phyloP scores from a whole-genome alignment of 2,888 invertebrate species.

The Malthinus flaveolus region DNA sequence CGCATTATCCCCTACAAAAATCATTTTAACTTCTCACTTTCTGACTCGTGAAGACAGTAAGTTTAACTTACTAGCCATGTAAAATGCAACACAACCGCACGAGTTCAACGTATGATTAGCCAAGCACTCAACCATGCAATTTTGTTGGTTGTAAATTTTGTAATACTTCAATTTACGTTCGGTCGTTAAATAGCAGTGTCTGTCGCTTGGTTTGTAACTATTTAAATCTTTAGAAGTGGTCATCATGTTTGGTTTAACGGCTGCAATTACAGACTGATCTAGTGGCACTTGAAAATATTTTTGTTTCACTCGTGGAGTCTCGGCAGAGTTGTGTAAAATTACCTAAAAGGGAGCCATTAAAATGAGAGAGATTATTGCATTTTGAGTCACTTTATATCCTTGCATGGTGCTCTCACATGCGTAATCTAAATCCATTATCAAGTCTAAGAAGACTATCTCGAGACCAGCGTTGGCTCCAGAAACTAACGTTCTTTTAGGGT shows the following conservation, averaged over 20 bases:
- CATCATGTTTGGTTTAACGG: constrained; percentile 37
- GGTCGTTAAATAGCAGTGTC: constrained; percentile 38
- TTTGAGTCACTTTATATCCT: too few relatives aligned
- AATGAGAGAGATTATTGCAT: too few relatives aligned
- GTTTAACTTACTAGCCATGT: constrained; percentile 39
- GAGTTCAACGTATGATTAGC: constrained; percentile 34
- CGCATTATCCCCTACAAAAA: constrained; percentile 3
- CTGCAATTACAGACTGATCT: constrained; percentile 33
- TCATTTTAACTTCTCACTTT: not conserved
- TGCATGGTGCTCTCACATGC: not conserved
- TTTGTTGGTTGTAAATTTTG: constrained; percentile 38
- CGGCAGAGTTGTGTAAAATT: constrained; percentile 43
- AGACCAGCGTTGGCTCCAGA: constrained; percentile 40
- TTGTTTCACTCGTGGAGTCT: constrained; percentile 38
- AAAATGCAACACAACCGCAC: constrained; percentile 39
- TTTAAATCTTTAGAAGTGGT: constrained; percentile 36
- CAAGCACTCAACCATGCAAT: constrained; percentile 42
- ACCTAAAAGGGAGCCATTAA: constrained; percentile 31
- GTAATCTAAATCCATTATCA: constrained; percentile 8
- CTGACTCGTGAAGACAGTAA: constrained; percentile 13
- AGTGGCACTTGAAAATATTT: constrained; percentile 37
- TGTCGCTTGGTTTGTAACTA: constrained; percentile 30
- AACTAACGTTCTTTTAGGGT: constrained; percentile 65
- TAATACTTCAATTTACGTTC: constrained; percentile 38
- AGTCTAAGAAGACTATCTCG: constrained; percentile 55